Base-by-base conservation (phyloP, 2,888 invertebrate genomes). In the Prenolepis imparis region DNA sequence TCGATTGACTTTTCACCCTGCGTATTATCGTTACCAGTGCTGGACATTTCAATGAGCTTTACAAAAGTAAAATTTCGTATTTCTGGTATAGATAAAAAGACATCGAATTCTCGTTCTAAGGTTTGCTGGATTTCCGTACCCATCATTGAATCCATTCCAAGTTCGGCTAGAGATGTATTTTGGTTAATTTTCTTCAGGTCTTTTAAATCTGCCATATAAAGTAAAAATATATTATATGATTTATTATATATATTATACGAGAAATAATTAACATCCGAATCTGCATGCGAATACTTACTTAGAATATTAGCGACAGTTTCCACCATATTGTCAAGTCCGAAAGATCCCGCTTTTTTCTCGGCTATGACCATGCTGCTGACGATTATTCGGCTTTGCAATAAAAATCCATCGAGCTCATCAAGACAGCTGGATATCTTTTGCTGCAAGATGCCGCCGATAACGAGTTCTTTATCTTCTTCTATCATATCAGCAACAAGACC, bases 131-230 rank as follows among this genome's bases (percentile, higher is more conserved):
- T 98, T 95, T 99, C 99, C 0, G 99, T 98, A 0, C 98, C 98
- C 98, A 98, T 99, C 96, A 99, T 97, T 1, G 99, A 99, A 95
- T 99, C 99, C 97, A 99, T 98, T 59, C 99, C 99, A 88, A 99
- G 95, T 94, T 99, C 99, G 3, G 98, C 98, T 1, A 99, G 95
- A 0, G 97, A 96, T 1, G 97, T 96, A 92, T 97, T 96, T 86
- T 96, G 96, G 59, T 97, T 97, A 1, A 97, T 96, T 0, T 96
- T 96, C 95, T 97, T 97, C 94, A 93, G 93, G 86, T 95, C 95
- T 64, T 94, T 93, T 18, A 95, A 83, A 52, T 95, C 95, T 94
- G n/a, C n/a, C n/a, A 61, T 32, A 44, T 15, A 74, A n/a, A n/a
- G 11, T 67, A 15, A 2, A 59, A 6, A 41, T 15, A 18, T 68